Base-by-base conservation (phyloP, 2,797 vertebrate species). In the Sebastes itinus region DNA sequence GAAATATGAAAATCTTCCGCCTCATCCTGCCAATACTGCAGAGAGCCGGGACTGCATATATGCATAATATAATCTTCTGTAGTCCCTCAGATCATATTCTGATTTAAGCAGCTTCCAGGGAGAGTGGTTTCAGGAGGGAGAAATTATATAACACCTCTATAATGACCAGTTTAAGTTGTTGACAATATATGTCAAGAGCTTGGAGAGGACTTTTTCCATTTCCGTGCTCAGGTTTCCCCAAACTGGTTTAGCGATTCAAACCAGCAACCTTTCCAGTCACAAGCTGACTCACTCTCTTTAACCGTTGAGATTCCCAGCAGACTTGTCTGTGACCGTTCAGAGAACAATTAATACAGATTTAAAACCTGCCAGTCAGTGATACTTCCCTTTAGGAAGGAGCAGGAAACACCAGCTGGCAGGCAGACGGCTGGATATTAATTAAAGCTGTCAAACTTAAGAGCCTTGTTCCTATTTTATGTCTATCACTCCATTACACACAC, bases 401-500 rank as follows among this genome's bases (percentile, higher is more conserved):
- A 67, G 54, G 77, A 87, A 83, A 85, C 85, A 80, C 35, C 90
- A 87, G 82, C 78, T 88, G 92, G 78, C 81, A 77, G 74, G 7
- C 67, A 75, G 65, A 80, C 64, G 56, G 61, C 63, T 77, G 72
- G 64, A 77, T 80, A 87, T 90, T 91, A 89, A 89, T 88, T 78
- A 80, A 77, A 83, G 62, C 80, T 84, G 85, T 85, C 88, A 88
- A 84, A 89, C 62, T 46, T 75, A 72, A 67, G 75, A 86, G 65
- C 60, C 22, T 56, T 56, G 56, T 72, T 82, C 82, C 67, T 80
- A 83, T 62, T 82, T 87, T 46, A 77, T 38, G 66, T 78, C 83
- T 3, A 67, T 82, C 84, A 75, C 67, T 80, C 66, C 52, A 77
- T 72, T 68, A 70, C 49, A 60, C 70, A 75, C 54, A 75, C 75